phyloP scores from a whole-genome alignment of 1,140 invertebrate species.

The Homarus americanus region DNA sequence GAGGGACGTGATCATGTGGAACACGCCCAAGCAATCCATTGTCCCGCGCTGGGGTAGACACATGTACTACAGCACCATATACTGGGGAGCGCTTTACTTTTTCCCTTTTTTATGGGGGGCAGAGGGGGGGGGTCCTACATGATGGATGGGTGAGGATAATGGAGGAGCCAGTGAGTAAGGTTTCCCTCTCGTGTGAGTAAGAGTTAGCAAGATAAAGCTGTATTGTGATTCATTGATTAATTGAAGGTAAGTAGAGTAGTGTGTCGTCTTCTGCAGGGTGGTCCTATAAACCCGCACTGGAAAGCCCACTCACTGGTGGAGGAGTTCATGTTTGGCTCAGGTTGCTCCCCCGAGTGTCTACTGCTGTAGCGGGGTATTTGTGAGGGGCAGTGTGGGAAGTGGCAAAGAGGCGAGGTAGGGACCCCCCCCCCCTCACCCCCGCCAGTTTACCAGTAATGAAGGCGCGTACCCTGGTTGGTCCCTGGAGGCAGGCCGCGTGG shows the following conservation, averaged over 20 bases:
- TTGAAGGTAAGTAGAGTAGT: too few relatives aligned
- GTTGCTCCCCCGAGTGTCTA: background rate
- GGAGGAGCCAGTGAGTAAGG: background rate
- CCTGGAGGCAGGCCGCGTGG: background rate
- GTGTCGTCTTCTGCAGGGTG: too few relatives aligned
- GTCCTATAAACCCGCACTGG: background rate
- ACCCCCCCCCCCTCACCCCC: background rate
- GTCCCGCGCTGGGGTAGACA: too few relatives aligned
- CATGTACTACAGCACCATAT: too few relatives aligned
- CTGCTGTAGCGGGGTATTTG: too few relatives aligned
- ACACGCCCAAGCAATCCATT: too few relatives aligned
- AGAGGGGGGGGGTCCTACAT: background rate
- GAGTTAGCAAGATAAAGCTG: too few relatives aligned
- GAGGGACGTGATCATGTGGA: too few relatives aligned
- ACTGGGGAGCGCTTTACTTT: too few relatives aligned
- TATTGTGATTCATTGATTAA: too few relatives aligned
- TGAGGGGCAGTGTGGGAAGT: too few relatives aligned
- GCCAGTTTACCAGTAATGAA: background rate
- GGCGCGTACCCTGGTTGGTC: background rate
- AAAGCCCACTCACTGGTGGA: background rate
- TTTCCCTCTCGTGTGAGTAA: background rate
- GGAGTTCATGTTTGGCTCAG: background rate
- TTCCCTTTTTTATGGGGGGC: too few relatives aligned
- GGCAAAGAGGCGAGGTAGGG: background rate
- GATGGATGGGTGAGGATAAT: background rate